Evolutionary conservation across 2,888 invertebrate species (phyloP), one percentile per base, ranked within the genome.

Genomic region (Maniola hyperantus): DNA sequence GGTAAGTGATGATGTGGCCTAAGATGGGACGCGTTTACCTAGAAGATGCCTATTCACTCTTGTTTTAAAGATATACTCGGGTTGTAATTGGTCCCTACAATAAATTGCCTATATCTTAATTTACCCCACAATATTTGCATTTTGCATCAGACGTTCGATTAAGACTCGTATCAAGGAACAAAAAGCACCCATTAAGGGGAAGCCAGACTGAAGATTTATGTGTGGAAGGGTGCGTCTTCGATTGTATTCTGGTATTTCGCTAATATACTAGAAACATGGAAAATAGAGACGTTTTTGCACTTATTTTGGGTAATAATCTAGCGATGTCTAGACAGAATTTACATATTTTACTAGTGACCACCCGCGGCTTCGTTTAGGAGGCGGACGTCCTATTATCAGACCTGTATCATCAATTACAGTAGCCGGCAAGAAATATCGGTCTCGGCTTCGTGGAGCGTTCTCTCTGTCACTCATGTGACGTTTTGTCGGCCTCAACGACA

Each of bases 121-220:
- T 75, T 72, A 71, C 68, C 63, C 76, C 65, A 71, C 75, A 76
- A 76, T 78, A 79, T 80, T 77, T 76, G 72, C 80, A 82, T 79
- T 80, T 77, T 76, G 72, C 80, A 82, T 79, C 78, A 74, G 74
- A 76, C 75, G 76, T 81, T 80, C 80, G 80, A 85, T 83, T 78
- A 81, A 79, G 78, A 77, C 73, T 76, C 62, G 72, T 80, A 83
- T 80, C 77, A 77, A 80, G 71, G 71, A 77, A 83, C 83, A 83
- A 83, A 83, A 81, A 82, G 77, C 79, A 67, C 74, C 81, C 80
- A 81, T 83, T 83, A 83, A 75, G 79, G 80, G 79, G 74, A 75
- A 77, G 74, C 76, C 78, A 82, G 76, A 79, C 82, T 60, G 53
- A 66, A 80, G 79, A 86, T 86, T 87, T 87, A 86, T 85, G 78